phyloP scores from a whole-genome alignment of 2,113 vertebrate genomes.

The Telmatochromis brichardi region DNA sequence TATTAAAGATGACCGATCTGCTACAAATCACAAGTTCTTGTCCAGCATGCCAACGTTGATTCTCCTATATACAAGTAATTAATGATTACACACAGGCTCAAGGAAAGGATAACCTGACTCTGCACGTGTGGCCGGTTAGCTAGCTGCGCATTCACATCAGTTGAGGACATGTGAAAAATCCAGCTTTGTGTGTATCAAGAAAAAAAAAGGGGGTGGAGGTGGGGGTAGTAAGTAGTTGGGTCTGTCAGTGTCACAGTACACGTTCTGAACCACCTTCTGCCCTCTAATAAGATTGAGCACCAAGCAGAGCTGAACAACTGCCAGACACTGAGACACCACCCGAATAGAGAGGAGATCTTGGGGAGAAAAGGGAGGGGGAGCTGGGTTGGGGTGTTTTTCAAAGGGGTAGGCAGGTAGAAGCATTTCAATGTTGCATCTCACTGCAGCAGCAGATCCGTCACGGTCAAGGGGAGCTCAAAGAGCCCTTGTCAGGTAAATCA shows the following conservation, averaged over 20 bases:
- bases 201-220: neutral
- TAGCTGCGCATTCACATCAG: neutral
- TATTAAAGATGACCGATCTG: conserved; percentile 53
- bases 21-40: conserved; percentile 35
- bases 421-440: conserved; percentile 14
- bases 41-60: conserved; percentile 33
- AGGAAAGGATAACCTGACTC: conserved; percentile 37
- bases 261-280: conserved; percentile 44
- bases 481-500: conserved; percentile 67
- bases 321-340: conserved; percentile 40
- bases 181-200: neutral
- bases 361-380: neutral
- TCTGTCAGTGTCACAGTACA: conserved; percentile 35
- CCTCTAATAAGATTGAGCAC: conserved; percentile 61
- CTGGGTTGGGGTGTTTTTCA: neutral
- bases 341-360: conserved; percentile 37
- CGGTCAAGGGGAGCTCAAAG: conserved; percentile 63
- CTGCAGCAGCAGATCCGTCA: neutral
- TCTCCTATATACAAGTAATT: conserved; percentile 29
- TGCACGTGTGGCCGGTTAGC: neutral
- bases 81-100: conserved; percentile 46
- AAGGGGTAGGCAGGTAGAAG: conserved; percentile 14
- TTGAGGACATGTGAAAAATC: conserved; percentile 17
- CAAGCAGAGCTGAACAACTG: conserved; percentile 50
- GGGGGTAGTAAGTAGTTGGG: neutral